A percentile compares a stretch with the other conserved stretches of the same genome.
These are phyloP conservation scores for Dasypolia templi DNA, from an alignment of 2,888 invertebrate species.

Conservation along the genomic window DNA sequence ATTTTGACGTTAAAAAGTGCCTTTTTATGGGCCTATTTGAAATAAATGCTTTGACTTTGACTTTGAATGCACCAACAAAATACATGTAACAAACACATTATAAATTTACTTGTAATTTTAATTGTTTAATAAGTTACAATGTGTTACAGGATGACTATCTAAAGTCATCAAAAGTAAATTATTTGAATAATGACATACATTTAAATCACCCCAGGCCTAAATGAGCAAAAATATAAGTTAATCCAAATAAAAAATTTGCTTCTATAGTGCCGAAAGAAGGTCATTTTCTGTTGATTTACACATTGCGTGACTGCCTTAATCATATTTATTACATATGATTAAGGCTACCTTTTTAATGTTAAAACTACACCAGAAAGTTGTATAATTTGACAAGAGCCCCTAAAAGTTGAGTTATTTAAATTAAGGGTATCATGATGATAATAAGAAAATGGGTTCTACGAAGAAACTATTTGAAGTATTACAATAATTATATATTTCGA, in stretches of 20 bases:
- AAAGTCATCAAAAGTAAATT: slow-evolving; percentile 12
- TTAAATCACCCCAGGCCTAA: slow-evolving; percentile 9
- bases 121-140: too few species aligned
- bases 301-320: slow-evolving; percentile 57
- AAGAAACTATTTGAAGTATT: slow-evolving; percentile 27
- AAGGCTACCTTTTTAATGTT: slow-evolving; percentile 50
- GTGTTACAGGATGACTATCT: too few species aligned
- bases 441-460: slow-evolving; percentile 35
- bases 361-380: slow-evolving; percentile 54
- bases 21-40: too few species aligned
- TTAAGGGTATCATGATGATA: slow-evolving; percentile 39
- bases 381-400: slow-evolving; percentile 56
- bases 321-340: slow-evolving; percentile 66
- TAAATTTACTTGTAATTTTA: too few species aligned
- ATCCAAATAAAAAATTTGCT: slow-evolving; percentile 34
- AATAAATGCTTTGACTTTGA: too few species aligned
- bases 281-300: slow-evolving; percentile 57
- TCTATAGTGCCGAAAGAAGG: slow-evolving; percentile 42
- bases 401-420: slow-evolving; percentile 52
- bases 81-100: too few species aligned
- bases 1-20: too few species aligned
- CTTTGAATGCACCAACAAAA: neutral
- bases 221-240: slow-evolving; percentile 33
- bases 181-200: slow-evolving; percentile 39
- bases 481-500: neutral